Evolutionary conservation across 2,113 vertebrate species (phyloP).

Genomic region (Phaethornis superciliosus): DNA sequence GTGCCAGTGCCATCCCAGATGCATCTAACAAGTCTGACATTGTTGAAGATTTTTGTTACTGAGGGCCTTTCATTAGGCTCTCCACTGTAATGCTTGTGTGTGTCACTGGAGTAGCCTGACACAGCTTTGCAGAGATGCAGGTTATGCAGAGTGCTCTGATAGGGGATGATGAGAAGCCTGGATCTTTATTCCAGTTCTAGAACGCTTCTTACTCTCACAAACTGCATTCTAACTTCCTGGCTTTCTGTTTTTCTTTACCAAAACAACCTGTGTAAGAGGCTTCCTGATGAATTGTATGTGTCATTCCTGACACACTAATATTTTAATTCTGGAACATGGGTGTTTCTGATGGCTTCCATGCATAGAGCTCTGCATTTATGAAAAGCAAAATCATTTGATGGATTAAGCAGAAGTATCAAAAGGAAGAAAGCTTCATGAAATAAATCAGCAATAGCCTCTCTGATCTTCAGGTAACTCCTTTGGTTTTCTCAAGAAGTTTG

Average conservation of each 20-base stretch:
- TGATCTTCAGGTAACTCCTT: neutral
- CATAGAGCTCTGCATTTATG: neutral
- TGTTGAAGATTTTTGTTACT: neutral
- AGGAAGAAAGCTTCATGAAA: neutral
- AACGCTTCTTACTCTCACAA: neutral
- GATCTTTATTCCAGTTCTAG: neutral
- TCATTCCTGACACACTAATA: too few relatives aligned
- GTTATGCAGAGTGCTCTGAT: neutral
- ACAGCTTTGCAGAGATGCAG: neutral
- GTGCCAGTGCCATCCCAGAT: slow-evolving; percentile 21
- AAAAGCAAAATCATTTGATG: neutral
- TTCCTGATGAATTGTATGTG: neutral
- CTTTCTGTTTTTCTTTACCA: neutral
- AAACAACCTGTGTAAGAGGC: neutral
- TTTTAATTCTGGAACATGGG: neutral
- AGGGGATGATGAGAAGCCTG: neutral
- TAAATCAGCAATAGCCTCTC: neutral
- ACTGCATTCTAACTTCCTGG: neutral
- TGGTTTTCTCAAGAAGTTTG: neutral
- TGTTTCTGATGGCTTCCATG: neutral
- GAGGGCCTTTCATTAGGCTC: neutral
- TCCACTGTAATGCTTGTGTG: neutral
- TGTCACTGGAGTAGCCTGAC: neutral
- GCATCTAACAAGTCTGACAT: slow-evolving; percentile 26
- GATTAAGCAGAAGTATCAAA: neutral